Percentiles rank a stretch among this genome's conserved stretches.
Conservation (phyloP, 2,113 vertebrate genomes). For the Epinephelus fuscoguttatus region DNA sequence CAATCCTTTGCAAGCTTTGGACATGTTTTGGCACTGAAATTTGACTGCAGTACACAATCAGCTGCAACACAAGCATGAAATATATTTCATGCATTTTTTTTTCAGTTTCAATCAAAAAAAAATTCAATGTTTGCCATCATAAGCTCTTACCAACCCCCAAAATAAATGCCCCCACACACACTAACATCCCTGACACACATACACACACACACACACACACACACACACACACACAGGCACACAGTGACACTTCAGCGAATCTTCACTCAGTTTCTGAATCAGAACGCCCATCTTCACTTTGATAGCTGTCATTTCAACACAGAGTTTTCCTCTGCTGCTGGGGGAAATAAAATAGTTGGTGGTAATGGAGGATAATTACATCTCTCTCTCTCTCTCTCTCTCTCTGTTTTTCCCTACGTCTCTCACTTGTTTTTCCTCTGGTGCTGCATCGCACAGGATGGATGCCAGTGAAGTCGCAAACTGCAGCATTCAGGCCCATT, state of each 20-base stretch:
- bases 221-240: constrained; percentile 18
- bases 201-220: not conserved
- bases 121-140: not conserved
- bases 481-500: constrained; percentile 99
- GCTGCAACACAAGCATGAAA: not conserved
- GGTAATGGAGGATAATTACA: constrained; percentile 99
- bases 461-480: constrained; percentile 97
- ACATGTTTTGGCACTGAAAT: not conserved
- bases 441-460: constrained; percentile 92
- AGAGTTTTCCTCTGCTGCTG: constrained; percentile 87
- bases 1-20: not conserved
- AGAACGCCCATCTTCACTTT: constrained; percentile 67
- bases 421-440: constrained; percentile 67
- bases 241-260: constrained; percentile 38
- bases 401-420: constrained; percentile 9
- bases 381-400: not conserved
- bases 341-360: constrained; percentile 92
- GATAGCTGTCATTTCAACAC: constrained; percentile 89
- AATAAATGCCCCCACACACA: not conserved
- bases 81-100: constrained; percentile 5
- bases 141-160: not conserved
- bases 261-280: constrained; percentile 50
- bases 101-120: not conserved
- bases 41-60: not conserved
- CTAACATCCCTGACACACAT: not conserved